These are phyloP conservation scores for Damaliscus lunatus DNA, from an alignment of 2,113 vertebrate species.

Conservation along the genomic window DNA sequence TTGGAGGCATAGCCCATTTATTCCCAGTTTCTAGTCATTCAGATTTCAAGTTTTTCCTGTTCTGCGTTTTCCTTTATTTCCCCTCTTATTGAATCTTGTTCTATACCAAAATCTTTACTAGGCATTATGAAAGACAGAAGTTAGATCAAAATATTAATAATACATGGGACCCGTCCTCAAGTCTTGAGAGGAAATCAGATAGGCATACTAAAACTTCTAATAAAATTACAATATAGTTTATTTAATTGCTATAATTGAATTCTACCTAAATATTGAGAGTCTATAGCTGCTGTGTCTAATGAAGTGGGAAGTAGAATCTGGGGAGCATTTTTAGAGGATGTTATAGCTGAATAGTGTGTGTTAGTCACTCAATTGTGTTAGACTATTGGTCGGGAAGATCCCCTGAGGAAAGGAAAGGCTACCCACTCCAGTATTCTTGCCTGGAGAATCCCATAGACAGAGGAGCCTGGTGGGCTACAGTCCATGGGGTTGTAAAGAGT, in stretches of 20 bases:
- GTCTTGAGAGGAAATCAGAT: neutral
- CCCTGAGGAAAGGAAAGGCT: neutral
- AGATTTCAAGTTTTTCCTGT: neutral
- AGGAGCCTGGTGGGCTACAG: neutral
- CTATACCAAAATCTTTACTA: conserved; percentile 5
- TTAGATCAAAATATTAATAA: conserved; percentile 15
- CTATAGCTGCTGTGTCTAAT: neutral
- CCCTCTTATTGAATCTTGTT: neutral
- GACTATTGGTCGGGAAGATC: neutral
- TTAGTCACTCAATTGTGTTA: neutral
- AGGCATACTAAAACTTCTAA: neutral
- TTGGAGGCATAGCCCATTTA: neutral
- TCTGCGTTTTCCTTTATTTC: neutral
- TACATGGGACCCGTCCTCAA: neutral
- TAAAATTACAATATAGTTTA: neutral
- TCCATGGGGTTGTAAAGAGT: neutral
- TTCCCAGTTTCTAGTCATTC: neutral
- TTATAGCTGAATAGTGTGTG: neutral
- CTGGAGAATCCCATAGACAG: neutral
- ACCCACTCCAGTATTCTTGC: neutral
- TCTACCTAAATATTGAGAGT: neutral
- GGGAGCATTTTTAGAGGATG: neutral
- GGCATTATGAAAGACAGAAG: neutral
- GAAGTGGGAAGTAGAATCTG: neutral
- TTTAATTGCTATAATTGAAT: neutral